Evolutionary conservation across 2,888 invertebrate species (phyloP), one percentile per base, ranked within the genome.

Genomic region (Tenthredo amoena): DNA sequence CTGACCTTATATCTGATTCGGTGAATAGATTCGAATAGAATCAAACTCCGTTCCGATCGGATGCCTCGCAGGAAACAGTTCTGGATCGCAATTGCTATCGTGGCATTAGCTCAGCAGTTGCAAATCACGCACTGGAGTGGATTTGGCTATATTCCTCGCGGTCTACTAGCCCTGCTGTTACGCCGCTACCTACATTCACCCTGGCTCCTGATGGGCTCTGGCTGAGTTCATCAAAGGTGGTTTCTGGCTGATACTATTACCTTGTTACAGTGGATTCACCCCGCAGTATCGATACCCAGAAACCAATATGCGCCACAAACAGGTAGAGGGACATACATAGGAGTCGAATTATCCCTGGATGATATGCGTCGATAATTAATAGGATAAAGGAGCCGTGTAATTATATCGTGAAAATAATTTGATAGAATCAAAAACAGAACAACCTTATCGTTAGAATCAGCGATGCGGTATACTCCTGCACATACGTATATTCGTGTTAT

Each of bases 11-110:
- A 81, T 81, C 81, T 58, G 81, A 81, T 62, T 81, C 62, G 81
- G n/a, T 62, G 62, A 58, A 81, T 58, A 81, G 81, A 81, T 81
- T 81, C 81, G 81, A 81, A 81, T 58, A 62, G 81, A 81, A 81
- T 81, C 81, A 62, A 81, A 37, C 81, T 26, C 40, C 58, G 58
- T 58, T 81, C 37, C 81, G 81, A 81, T 81, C 62, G 58, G 62
- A 26, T 58, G 58, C 58, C 55, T 77, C 18, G 31, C 68, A 68
- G 77, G 77, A 77, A 77, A 77, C 77, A 55, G 77, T 77, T 55
- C 55, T 77, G 50, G 74, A 74, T 74, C 40, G 40, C 55, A 55
- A 55, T 55, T 77, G 50, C 55, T 77, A 55, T 31, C 50, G 77
- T 31, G 77, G 55, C 77, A 77, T 77, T 77, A 77, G 77, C 77